Conservation (phyloP, 2,888 invertebrate species). For the Tridacna crocea region DNA sequence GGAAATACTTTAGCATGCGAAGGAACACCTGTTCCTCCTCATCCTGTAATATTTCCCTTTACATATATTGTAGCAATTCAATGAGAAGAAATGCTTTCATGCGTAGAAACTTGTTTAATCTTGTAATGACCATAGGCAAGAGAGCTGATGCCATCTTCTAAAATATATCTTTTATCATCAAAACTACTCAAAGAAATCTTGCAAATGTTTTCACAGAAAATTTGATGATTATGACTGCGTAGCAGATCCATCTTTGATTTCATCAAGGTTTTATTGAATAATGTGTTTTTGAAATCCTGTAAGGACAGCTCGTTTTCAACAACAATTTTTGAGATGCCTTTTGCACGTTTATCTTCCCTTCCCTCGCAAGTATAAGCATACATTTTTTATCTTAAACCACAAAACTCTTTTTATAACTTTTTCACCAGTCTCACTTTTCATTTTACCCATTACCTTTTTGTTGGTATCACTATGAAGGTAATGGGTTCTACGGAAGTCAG, state of each 20-base stretch:
- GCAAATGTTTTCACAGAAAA: conserved; percentile 18
- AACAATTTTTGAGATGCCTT: conserved; percentile 50
- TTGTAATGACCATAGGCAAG: conserved; percentile 8
- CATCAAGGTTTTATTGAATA: conserved; percentile 15
- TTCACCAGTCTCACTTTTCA: neutral
- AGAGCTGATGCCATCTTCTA: neutral
- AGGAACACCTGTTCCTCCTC: too few species aligned
- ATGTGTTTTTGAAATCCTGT: conserved; percentile 20
- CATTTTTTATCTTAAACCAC: conserved; percentile 20
- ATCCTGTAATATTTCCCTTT: too few species aligned
- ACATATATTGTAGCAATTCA: too few species aligned
- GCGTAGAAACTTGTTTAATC: neutral
- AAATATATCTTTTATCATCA: conserved; percentile 25
- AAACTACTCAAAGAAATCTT: conserved; percentile 9
- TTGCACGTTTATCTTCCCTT: conserved; percentile 41
- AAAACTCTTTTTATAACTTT: conserved; percentile 10
- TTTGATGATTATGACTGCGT: conserved; percentile 26
- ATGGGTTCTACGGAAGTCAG: conserved; percentile 7
- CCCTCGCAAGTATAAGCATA: conserved; percentile 3
- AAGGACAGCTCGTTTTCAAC: conserved; percentile 21
- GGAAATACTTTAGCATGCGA: too few species aligned
- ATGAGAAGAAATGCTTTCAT: too few species aligned
- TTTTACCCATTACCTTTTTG: conserved; percentile 29
- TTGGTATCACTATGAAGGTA: conserved; percentile 4
- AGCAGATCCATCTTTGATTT: neutral